A percentile compares a stretch with the other conserved stretches of the same genome.
phyloP scores from a whole-genome alignment of 1,140 invertebrate genomes.

The Myzus persicae region DNA sequence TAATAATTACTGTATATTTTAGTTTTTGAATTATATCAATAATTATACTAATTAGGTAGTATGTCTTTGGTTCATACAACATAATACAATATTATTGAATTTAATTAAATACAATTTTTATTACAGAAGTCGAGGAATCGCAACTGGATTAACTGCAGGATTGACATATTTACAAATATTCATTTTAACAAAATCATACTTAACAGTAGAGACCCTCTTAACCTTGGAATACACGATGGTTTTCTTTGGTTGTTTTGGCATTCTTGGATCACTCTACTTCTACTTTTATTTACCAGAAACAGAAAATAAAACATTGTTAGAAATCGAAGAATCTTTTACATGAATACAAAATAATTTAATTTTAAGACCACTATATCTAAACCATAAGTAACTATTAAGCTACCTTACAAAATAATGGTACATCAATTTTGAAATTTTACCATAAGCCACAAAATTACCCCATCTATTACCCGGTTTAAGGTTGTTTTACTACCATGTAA shows the following conservation, averaged over 20 bases:
- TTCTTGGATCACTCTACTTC: constrained; percentile 60
- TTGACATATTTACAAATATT: constrained; percentile 60
- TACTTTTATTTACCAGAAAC: constrained; percentile 62
- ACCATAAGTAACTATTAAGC: too few relatives aligned
- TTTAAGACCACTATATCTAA: too few relatives aligned
- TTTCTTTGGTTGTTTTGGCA: constrained; percentile 58
- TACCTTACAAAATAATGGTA: too few relatives aligned
- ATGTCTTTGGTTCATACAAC: too few relatives aligned
- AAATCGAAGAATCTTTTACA: constrained; percentile 60
- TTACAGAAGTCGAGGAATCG: constrained; percentile 60
- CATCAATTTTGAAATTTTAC: too few relatives aligned
- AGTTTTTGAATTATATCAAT: too few relatives aligned
- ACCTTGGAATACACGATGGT: constrained; percentile 59
- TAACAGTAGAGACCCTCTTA: constrained; percentile 49
- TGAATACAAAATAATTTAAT: too few relatives aligned
- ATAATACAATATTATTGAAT: not conserved
- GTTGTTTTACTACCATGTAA: too few relatives aligned
- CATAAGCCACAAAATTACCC: too few relatives aligned
- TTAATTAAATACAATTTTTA: constrained; percentile 25
- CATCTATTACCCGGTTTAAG: too few relatives aligned
- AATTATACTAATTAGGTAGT: too few relatives aligned
- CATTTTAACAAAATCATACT: constrained; percentile 61
- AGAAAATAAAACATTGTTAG: constrained; percentile 61
- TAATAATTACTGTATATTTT: too few relatives aligned
- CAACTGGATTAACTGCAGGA: constrained; percentile 59